Base-by-base conservation (phyloP, 2,888 invertebrate genomes). In the Dasypolia templi region DNA sequence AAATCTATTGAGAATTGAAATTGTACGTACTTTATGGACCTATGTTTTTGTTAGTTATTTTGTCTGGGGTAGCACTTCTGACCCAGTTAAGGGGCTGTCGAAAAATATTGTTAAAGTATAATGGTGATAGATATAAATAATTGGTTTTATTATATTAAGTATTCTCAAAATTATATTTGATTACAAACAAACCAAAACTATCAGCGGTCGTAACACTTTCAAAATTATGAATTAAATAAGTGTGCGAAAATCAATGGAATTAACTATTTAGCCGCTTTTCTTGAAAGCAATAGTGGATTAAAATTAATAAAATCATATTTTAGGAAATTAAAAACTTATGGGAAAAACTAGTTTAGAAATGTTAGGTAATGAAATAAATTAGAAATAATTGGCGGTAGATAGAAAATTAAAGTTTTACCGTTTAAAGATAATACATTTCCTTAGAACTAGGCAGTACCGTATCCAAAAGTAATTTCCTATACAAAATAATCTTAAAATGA, bases 291-390 rank as follows among this genome's bases (percentile, higher is more conserved):
- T 42, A 39, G 19, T 61, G n/a, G 29, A 42, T 22, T 29, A n/a
- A 6, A 42, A 32, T 49, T 9, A 61, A 44, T 44, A 17, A 71
- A 72, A 44, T 29, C 22, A 32, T 79, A 73, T 59, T 49, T 59
- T 72, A 72, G 51, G 9, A 12, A 73, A 72, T 22, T 72, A 42
- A 39, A n/a, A 73, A 55, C 9, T 39, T 39, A 39, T 39, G 77
- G 74, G 80, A 53, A 53, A 76, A 56, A 55, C 17, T 62, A 29
- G 29, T 14, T 55, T 42, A 74, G 32, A 62, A 63, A 39, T 35
- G 39, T 59, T 72, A 63, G 35, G 29, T 77, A 63, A 72, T 72
- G 26, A 77, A 72, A 46, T 22, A 58, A 62, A 71, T 39, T 55
- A 62, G 44, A 32, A 58, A 53, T 51, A 49, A 19, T 59, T 11